Percentiles rank a stretch among this genome's conserved stretches.
These are phyloP conservation scores for Stictocephala bisonia DNA, from an alignment of 2,888 invertebrate species.

Conservation along the genomic window DNA sequence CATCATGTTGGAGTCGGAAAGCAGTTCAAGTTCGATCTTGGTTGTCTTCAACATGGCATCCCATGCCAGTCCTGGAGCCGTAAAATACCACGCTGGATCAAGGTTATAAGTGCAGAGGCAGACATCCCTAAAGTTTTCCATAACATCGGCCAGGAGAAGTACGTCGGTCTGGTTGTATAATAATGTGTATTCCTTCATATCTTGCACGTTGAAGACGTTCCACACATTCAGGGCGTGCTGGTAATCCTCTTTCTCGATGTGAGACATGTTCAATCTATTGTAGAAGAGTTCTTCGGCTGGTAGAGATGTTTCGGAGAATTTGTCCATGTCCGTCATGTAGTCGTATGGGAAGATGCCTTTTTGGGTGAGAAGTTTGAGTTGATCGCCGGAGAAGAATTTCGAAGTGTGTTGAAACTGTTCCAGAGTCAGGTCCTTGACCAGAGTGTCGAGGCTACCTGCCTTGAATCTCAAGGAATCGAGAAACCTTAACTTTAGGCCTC, in stretches of 20 bases:
- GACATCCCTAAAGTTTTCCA: constrained; percentile 48
- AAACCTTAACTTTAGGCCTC: not conserved
- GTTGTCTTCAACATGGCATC: constrained; percentile 42
- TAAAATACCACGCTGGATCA: constrained; percentile 46
- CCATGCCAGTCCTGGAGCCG: constrained; percentile 31
- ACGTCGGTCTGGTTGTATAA: constrained; percentile 43
- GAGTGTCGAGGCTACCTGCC: too few species aligned
- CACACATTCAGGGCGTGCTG: constrained; percentile 61
- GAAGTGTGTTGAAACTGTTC: too few species aligned
- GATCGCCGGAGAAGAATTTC: too few species aligned
- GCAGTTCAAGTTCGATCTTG: constrained; percentile 40
- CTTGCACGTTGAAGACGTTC: constrained; percentile 59
- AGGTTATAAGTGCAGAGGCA: constrained; percentile 26
- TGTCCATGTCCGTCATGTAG: constrained; percentile 47
- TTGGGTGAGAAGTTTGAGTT: too few species aligned
- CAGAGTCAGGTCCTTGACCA: too few species aligned
- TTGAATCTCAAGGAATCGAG: not conserved
- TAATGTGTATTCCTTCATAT: constrained; percentile 61
- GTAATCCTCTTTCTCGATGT: constrained; percentile 59
- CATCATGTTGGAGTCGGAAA: constrained; percentile 44
- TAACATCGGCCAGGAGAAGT: constrained; percentile 45
- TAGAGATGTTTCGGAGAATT: constrained; percentile 49
- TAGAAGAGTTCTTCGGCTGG: constrained; percentile 57
- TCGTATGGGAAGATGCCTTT: constrained; percentile 54
- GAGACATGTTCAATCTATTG: constrained; percentile 53